phyloP scores from a whole-genome alignment of 1,140 invertebrate genomes.

The Euschistus heros region DNA sequence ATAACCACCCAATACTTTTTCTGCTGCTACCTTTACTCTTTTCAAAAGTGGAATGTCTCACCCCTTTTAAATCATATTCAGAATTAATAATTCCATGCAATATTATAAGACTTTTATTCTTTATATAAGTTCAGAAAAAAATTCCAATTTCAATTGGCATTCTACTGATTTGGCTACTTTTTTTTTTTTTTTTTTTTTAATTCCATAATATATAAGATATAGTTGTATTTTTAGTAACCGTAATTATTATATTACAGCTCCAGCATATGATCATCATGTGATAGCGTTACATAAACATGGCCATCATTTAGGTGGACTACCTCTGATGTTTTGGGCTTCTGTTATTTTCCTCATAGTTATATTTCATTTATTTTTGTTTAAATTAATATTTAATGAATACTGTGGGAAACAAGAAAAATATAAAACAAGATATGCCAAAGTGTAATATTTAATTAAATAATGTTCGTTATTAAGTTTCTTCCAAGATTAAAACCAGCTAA shows the following conservation, averaged over 20 bases:
- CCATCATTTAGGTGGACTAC: conserved; percentile 77
- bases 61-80: too few species aligned
- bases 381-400: conserved; percentile 86
- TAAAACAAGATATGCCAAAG: conserved; percentile 37
- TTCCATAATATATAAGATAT: conserved; percentile 15
- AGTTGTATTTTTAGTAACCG: conserved; percentile 6
- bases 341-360: conserved; percentile 80
- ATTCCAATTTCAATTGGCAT: too few species aligned
- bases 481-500: too few species aligned
- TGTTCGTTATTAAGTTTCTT: too few species aligned
- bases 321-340: conserved; percentile 86
- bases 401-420: conserved; percentile 57
- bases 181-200: neutral
- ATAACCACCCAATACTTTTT: too few species aligned
- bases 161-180: neutral
- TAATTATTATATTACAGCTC: conserved; percentile 49
- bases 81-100: too few species aligned
- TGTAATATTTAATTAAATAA: too few species aligned
- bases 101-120: too few species aligned
- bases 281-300: conserved; percentile 88
- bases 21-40: too few species aligned
- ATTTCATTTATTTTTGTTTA: conserved; percentile 90
- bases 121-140: too few species aligned
- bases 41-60: too few species aligned
- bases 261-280: conserved; percentile 83